Evolutionary conservation across 2,888 invertebrate species (phyloP), one percentile per base, ranked within the genome.

Genomic region (Phengaris alcon): DNA sequence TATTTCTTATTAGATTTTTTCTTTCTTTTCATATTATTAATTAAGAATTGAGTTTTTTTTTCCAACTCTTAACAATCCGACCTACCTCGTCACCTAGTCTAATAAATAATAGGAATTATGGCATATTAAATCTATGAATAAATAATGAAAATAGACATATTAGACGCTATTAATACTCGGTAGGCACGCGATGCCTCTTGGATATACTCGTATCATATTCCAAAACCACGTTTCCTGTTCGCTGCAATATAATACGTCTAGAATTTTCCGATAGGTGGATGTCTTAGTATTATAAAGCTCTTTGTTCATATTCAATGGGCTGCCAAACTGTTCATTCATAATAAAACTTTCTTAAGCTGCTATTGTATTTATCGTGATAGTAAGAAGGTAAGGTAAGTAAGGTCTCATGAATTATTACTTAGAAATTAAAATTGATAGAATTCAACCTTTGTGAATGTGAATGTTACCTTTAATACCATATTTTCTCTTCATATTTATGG

Each of bases 161-260:
- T 48, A 48, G 6, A 48, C 48, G 59, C 9, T 59, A 57, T 57
- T 57, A 59, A 59, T 22, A 59, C 15, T 59, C 35, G 2, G 64
- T 4, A 52, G 52, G 52, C 64, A 64, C 35, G 64, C 35, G 64
- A 64, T 13, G 64, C 13, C 35, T 64, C 64, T 6, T 44, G 7
- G 22, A 59, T 59, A 59, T 64, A n/a, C n/a, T n/a, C n/a, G n/a
- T n/a, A 64, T 64, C 64, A 35, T 64, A 64, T 64, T 64, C 35
- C 64, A 35, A 64, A 64, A 64, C 64, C 64, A 64, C 64, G 64
- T 64, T 44, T 64, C 35, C 35, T 44, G 64, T 64, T 64, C 64
- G 44, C 13, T 6, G 48, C 48, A 64, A 64, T 44, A 64, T 35
- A 44, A 64, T 64, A 12, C 12, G 44, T 64, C 10, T 64, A 64